Conservation (phyloP, 2,797 vertebrate genomes). For the Pempheris klunzingeri region DNA sequence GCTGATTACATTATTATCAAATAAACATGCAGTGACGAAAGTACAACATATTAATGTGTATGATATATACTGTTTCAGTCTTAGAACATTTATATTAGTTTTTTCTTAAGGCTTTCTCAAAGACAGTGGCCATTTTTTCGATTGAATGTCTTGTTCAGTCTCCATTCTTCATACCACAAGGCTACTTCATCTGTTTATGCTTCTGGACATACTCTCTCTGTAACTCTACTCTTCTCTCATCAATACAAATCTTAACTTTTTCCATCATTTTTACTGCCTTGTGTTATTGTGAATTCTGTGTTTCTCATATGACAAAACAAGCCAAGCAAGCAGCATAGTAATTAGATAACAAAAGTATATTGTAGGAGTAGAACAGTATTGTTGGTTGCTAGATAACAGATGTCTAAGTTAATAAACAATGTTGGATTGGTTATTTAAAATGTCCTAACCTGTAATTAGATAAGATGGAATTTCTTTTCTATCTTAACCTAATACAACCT, state of each 20-base stretch:
- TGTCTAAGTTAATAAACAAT: no score
- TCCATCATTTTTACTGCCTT: background rate
- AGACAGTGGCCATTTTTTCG: background rate
- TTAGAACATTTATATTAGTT: background rate
- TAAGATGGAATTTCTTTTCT: no score
- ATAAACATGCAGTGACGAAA: background rate
- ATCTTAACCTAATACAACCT: no score
- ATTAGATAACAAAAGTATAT: background rate
- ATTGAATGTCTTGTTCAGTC: constrained; percentile 3
- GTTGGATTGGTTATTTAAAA: no score
- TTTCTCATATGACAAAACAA: background rate
- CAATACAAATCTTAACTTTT: background rate
- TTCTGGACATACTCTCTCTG: background rate
- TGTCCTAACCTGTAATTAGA: no score
- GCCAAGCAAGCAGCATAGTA: background rate
- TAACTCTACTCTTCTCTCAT: background rate
- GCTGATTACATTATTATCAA: background rate
- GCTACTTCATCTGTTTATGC: background rate
- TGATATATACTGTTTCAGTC: background rate
- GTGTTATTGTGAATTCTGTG: background rate
- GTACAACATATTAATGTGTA: background rate
- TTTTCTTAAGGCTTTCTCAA: background rate
- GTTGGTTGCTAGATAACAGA: no score
- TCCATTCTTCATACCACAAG: background rate
- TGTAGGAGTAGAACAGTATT: no score